Percentiles rank a stretch among this genome's conserved stretches.
Conservation (phyloP, 2,113 vertebrate genomes). For the Tyto alba region DNA sequence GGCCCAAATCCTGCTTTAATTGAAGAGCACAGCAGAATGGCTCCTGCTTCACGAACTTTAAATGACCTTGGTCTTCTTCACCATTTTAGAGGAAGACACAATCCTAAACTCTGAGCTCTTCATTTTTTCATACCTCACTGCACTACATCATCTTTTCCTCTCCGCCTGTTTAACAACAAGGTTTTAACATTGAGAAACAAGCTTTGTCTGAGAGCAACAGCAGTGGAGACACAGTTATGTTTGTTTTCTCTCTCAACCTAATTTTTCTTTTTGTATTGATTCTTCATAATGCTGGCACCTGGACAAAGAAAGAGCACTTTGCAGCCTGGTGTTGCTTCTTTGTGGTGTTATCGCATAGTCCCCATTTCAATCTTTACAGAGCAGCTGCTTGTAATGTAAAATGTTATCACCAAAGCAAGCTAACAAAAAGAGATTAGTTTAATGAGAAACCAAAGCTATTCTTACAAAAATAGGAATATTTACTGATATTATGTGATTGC, state of each 20-base stretch:
- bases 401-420: not conserved
- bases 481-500: not conserved
- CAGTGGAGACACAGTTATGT: not conserved
- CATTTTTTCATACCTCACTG: not conserved
- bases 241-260: not conserved
- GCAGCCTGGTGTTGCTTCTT: not conserved
- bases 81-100: not conserved
- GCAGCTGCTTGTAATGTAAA: not conserved
- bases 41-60: not conserved
- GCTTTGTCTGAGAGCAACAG: not conserved
- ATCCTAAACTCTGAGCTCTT: not conserved
- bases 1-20: not conserved
- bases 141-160: not conserved
- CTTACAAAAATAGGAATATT: not conserved
- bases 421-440: conserved; percentile 3
- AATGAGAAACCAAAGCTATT: conserved; percentile 9
- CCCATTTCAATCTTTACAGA: not conserved
- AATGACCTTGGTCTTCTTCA: not conserved
- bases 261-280: not conserved
- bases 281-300: not conserved
- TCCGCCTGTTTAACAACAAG: not conserved
- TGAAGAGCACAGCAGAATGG: not conserved
- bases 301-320: not conserved
- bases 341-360: not conserved
- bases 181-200: not conserved